Conservation (phyloP, 2,113 vertebrate genomes). For the Psittacula cyanocephala region DNA sequence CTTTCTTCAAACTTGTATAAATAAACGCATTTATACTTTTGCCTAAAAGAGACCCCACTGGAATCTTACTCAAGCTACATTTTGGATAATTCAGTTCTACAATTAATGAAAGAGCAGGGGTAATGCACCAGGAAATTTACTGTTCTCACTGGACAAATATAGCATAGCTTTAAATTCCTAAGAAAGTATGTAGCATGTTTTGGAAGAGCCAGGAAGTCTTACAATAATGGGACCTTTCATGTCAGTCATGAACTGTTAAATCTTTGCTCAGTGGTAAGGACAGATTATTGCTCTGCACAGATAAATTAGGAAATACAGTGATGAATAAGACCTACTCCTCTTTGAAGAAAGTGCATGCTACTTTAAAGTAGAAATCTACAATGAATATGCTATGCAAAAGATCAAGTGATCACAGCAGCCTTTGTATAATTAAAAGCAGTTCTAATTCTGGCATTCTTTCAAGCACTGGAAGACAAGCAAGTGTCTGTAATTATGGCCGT, state of each 20-base stretch:
- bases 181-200: neutral
- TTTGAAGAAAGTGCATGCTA: constrained; percentile 31
- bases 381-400: constrained; percentile 20
- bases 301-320: neutral
- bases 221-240: neutral
- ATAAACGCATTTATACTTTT: constrained; percentile 7
- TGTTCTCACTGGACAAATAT: neutral
- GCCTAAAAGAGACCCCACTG: neutral
- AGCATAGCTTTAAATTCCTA: neutral
- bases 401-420: constrained; percentile 9
- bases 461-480: constrained; percentile 48
- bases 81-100: neutral
- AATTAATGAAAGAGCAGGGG: neutral
- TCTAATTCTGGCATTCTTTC: constrained; percentile 53
- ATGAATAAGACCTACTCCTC: constrained; percentile 8
- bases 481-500: constrained; percentile 23
- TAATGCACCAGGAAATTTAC: neutral
- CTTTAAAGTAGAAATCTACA: constrained; percentile 42
- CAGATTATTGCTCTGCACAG: neutral
- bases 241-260: neutral
- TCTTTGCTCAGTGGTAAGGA: neutral
- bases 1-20: neutral
- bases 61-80: neutral
- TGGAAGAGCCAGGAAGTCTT: neutral
- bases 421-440: constrained; percentile 53